Evolutionary conservation across 1,140 invertebrate species (phyloP).

Genomic region (Drosophila persimilis): DNA sequence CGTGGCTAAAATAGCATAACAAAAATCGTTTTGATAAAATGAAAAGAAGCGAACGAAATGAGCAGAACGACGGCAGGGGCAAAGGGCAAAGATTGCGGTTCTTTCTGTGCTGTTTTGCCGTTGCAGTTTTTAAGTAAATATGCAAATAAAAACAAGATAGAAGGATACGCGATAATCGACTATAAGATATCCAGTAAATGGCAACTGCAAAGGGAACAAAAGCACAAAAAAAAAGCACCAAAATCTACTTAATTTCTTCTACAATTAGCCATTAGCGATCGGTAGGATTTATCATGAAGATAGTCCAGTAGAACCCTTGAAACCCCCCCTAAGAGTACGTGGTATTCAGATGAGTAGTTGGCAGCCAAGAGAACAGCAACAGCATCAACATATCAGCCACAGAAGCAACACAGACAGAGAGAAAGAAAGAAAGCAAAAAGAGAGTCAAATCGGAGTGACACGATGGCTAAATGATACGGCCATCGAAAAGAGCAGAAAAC

Average conservation of each 20-base stretch:
- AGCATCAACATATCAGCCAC: conserved; percentile 10
- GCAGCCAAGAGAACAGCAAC: conserved; percentile 29
- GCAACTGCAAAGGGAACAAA: too few species aligned
- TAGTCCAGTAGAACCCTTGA: too few species aligned
- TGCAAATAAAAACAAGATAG: conserved; percentile 68
- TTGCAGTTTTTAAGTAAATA: conserved; percentile 70
- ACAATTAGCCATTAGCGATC: too few species aligned
- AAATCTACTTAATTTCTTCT: too few species aligned
- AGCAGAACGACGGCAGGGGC: conserved; percentile 25
- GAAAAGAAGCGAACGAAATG: conserved; percentile 54
- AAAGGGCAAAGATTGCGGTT: conserved; percentile 45
- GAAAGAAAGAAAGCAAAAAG: conserved; percentile 14
- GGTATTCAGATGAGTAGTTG: conserved; percentile 58
- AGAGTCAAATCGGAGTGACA: conserved; percentile 60
- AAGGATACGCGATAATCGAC: too few species aligned
- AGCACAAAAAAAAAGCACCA: too few species aligned
- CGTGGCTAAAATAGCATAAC: conserved; percentile 70
- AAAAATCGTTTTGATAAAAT: conserved; percentile 76
- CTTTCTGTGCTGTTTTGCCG: conserved; percentile 5
- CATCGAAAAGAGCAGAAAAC: conserved; percentile 31
- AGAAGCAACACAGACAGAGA: conserved; percentile 7
- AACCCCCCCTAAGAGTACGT: too few species aligned
- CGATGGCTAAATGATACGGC: conserved; percentile 71
- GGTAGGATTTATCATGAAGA: too few species aligned
- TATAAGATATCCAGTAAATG: too few species aligned